Base-by-base conservation (phyloP, 2,888 invertebrate genomes). In the Metopia argyrocephala region DNA sequence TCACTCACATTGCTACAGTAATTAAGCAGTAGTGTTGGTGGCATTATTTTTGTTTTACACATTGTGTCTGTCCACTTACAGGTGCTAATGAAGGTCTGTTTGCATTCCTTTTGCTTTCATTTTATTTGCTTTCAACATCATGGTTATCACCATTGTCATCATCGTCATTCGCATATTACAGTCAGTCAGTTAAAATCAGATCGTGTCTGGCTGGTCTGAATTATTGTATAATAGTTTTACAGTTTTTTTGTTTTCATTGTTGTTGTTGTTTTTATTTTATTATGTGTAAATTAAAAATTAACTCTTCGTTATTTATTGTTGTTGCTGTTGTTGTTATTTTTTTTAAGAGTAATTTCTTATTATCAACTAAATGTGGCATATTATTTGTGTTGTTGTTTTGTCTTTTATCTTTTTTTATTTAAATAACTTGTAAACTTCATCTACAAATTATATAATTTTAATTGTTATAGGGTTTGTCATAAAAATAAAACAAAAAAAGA, bases 21-120 rank as follows among this genome's bases (percentile, higher is more conserved):
- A 5, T 48, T 12, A n/a, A 48, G 20, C n/a, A 38, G 18, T 5
- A 9, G 3, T 28, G 45, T 27, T 38, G 28, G 28, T 57, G 4
- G 6, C 0, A 46, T 6, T 45, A 21, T 61, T 23, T 38, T 56
- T 38, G 46, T 25, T 18, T 59, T 48, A 2, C 28, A 61, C 21
- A 27, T 18, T 25, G 9, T 46, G 46, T 21, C 20, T 52, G 25
- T 45, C 9, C 54, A 15, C 18, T 57, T 57, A 59, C 28, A 83
- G 85, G 86, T 87, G 87, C 84, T 87, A 87, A 87, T 87, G 84
- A 86, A 80, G 85, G 84, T 79, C 84, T 82, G 70, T 2, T 25
- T 45, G 82, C 83, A 84, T 86, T 87, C 28, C 25, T 64, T 65
- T 56, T 70, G 45, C 6, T 27, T 62, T 57, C 31, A 59, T 52